phyloP scores from a whole-genome alignment of 2,797 vertebrate species.

The Neostethus bicornis region DNA sequence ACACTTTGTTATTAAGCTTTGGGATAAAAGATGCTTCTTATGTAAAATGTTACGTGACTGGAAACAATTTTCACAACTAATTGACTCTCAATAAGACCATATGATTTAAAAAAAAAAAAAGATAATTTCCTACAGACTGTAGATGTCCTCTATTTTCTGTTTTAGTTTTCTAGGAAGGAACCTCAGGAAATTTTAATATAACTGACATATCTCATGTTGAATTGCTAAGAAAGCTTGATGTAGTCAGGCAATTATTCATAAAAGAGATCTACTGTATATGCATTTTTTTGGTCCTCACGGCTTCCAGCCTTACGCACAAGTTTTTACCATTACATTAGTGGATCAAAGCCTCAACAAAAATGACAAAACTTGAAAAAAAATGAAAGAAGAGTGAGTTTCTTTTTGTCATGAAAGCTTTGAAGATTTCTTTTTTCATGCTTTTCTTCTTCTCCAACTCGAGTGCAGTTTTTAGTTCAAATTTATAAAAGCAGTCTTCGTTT shows the following conservation, averaged over 20 bases:
- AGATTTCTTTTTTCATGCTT: constrained; percentile 14
- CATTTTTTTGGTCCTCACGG: constrained; percentile 6
- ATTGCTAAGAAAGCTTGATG: constrained; percentile 20
- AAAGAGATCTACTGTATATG: constrained; percentile 38
- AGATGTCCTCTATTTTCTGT: constrained; percentile 8
- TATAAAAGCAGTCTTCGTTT: not conserved
- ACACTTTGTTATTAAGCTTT: too few relatives aligned
- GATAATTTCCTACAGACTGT: constrained; percentile 4
- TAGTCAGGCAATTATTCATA: constrained; percentile 22
- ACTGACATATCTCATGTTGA: constrained; percentile 3
- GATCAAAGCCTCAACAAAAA: constrained; percentile 43
- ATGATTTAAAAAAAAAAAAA: too few relatives aligned
- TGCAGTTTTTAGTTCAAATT: constrained; percentile 26
- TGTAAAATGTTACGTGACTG: too few relatives aligned
- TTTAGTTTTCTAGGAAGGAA: constrained; percentile 37
- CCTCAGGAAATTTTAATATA: constrained; percentile 28
- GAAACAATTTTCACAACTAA: too few relatives aligned
- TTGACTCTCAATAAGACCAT: too few relatives aligned
- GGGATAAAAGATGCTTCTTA: too few relatives aligned
- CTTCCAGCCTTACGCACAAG: constrained; percentile 8
- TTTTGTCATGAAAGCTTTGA: constrained; percentile 36
- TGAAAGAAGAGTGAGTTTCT: constrained; percentile 9
- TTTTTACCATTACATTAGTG: constrained; percentile 12
- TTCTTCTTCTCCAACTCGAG: not conserved
- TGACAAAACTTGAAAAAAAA: constrained; percentile 21